Percentiles rank a stretch among this genome's conserved stretches.
Conservation (phyloP, 2,888 invertebrate genomes). For the Macrosoma leucophasiata region DNA sequence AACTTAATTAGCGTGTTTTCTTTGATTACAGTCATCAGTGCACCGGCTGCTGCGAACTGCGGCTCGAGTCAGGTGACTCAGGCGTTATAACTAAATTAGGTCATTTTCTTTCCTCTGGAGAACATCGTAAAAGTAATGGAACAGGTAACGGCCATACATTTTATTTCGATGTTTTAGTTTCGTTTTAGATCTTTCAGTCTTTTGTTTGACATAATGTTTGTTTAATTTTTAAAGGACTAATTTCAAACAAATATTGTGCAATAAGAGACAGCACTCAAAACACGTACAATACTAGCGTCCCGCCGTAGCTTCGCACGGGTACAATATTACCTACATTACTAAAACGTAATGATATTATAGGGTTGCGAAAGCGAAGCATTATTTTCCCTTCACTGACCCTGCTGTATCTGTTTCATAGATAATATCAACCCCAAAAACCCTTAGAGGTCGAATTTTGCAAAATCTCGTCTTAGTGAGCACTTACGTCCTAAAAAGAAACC, state of each 20-base stretch:
- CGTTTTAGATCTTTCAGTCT: conserved; percentile 2
- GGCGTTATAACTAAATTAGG: conserved; percentile 56
- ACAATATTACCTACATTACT: too few relatives aligned
- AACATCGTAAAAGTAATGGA: conserved; percentile 35
- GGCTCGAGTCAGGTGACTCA: conserved; percentile 56
- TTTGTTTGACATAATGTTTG: conserved; percentile 6
- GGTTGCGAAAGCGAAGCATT: too few relatives aligned
- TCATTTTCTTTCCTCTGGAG: conserved; percentile 48
- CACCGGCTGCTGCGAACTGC: conserved; percentile 62
- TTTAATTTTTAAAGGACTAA: conserved; percentile 5
- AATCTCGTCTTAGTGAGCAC: too few relatives aligned
- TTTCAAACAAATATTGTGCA: conserved; percentile 2
- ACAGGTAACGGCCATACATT: conserved; percentile 9
- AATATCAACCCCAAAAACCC: too few relatives aligned
- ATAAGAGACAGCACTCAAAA: conserved; percentile 10
- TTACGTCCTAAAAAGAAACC: too few relatives aligned
- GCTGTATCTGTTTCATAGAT: too few relatives aligned
- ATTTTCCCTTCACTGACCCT: too few relatives aligned
- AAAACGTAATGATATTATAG: too few relatives aligned
- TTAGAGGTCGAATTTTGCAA: too few relatives aligned
- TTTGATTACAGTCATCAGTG: conserved; percentile 72
- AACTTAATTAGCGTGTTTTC: conserved; percentile 73
- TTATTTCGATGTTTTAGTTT: conserved; percentile 4
- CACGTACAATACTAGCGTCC: background rate
- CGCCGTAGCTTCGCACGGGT: too few relatives aligned